A percentile compares a stretch with the other conserved stretches of the same genome.
These are phyloP conservation scores for Himantopus leucocephalus DNA, from an alignment of 2,113 vertebrate genomes.

Conservation along the genomic window DNA sequence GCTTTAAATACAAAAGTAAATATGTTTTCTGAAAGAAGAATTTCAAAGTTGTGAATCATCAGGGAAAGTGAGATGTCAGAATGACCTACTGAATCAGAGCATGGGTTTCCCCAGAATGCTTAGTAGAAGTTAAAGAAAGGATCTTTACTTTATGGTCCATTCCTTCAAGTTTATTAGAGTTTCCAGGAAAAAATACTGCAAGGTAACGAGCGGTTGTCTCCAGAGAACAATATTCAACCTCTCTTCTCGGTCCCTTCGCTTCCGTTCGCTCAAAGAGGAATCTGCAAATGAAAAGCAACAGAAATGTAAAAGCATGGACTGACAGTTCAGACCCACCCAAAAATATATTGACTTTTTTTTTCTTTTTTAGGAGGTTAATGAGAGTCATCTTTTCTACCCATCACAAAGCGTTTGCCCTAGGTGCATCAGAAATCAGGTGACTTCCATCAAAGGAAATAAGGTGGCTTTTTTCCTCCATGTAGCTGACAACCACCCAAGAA, in stretches of 20 bases:
- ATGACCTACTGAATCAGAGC: slow-evolving; percentile 58
- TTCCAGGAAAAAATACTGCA: slow-evolving; percentile 94
- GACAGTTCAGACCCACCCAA: neutral
- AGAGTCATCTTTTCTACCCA: neutral
- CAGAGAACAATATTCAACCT: slow-evolving; percentile 91
- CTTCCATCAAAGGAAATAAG: neutral
- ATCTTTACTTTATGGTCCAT: slow-evolving; percentile 91
- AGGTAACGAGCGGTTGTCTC: slow-evolving; percentile 87
- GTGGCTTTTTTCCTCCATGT: neutral
- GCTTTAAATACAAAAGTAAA: neutral
- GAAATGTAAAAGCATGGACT: neutral
- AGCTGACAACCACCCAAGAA: neutral
- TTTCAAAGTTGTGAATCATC: neutral
- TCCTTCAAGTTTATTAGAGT: slow-evolving; percentile 90
- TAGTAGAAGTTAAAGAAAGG: slow-evolving; percentile 57
- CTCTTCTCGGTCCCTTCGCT: slow-evolving; percentile 86
- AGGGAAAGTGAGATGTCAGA: slow-evolving; percentile 21
- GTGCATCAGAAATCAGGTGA: neutral
- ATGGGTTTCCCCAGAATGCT: slow-evolving; percentile 52
- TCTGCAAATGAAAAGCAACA: slow-evolving; percentile 68
- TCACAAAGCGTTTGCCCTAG: neutral
- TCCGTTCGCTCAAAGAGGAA: slow-evolving; percentile 82
- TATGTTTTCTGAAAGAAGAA: neutral
- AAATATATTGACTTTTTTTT: accelerated
- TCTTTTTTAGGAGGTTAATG: neutral